Percentiles rank a stretch among this genome's conserved stretches.
Evolutionary conservation across 1,140 invertebrate species (phyloP).

Genomic region (Macrobrachium nipponense): DNA sequence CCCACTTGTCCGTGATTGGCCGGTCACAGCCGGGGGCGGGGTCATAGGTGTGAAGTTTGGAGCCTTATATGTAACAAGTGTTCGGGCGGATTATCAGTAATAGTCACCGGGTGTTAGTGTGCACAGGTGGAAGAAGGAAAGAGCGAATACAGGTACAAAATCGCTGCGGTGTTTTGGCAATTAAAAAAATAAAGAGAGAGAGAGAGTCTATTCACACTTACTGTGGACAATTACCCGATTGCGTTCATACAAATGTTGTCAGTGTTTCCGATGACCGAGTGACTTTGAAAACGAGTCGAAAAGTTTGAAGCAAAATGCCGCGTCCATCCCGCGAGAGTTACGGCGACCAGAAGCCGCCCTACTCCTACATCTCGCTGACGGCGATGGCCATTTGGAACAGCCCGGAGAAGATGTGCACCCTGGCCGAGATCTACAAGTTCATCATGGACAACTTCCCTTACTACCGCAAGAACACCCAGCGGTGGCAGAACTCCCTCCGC

Average conservation of each 20-base stretch:
- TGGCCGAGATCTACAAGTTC: constrained; percentile 93
- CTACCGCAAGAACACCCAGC: constrained; percentile 88
- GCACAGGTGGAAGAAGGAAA: constrained; percentile 5
- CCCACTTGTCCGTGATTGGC: neutral
- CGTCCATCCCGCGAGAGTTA: constrained; percentile 92
- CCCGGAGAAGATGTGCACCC: constrained; percentile 93
- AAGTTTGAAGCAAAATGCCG: constrained; percentile 76
- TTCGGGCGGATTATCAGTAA: constrained; percentile 18
- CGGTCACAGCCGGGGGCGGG: constrained; percentile 4
- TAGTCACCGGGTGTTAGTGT: constrained; percentile 37
- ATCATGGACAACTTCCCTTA: constrained; percentile 93
- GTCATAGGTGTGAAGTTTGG: constrained; percentile 27
- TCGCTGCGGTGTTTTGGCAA: no score
- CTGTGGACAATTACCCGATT: neutral
- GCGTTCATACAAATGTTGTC: constrained; percentile 9
- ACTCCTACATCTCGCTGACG: constrained; percentile 96
- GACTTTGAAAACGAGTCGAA: neutral
- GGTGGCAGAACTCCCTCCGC: constrained; percentile 87
- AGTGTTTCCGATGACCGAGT: constrained; percentile 18
- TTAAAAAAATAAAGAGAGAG: no score
- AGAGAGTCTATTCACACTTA: neutral
- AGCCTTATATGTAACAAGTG: constrained; percentile 42
- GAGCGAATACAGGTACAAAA: no score
- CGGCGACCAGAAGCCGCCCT: constrained; percentile 95
- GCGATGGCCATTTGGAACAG: constrained; percentile 98